Evolutionary conservation across 2,797 vertebrate species (phyloP).

Genomic region (Zenarchopterus dispar): DNA sequence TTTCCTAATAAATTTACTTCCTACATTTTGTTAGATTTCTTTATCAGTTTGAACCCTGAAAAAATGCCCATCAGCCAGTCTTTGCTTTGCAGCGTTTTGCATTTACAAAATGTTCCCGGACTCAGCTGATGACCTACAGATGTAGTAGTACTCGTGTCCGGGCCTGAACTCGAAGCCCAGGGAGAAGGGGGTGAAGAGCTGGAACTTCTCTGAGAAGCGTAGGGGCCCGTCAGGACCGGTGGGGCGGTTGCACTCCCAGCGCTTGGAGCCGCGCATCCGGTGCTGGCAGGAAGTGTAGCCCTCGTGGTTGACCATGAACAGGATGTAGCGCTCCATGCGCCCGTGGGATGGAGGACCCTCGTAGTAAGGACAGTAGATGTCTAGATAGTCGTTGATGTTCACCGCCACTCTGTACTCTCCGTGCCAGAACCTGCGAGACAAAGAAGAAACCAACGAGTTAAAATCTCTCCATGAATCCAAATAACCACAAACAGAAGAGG

Average conservation of each 20-base stretch:
- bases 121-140: slow-evolving; percentile 86
- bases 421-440: slow-evolving; percentile 86
- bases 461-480: slow-evolving; percentile 21
- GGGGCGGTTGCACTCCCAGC: slow-evolving; percentile 97
- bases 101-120: slow-evolving; percentile 8
- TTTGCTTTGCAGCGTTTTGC: background rate
- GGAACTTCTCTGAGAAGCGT: slow-evolving; percentile 97
- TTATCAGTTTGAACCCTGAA: too few species aligned
- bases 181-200: slow-evolving; percentile 98
- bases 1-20: too few species aligned
- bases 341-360: slow-evolving; percentile 89
- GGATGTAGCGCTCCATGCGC: slow-evolving; percentile 92
- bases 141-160: slow-evolving; percentile 97
- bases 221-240: slow-evolving; percentile 92
- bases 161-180: slow-evolving; percentile 97
- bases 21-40: too few species aligned
- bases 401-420: slow-evolving; percentile 94
- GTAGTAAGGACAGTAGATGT: slow-evolving; percentile 97
- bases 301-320: slow-evolving; percentile 96
- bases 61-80: too few species aligned
- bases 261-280: slow-evolving; percentile 94
- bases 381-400: slow-evolving; percentile 97
- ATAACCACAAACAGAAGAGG: slow-evolving; percentile 21
- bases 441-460: background rate
- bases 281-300: slow-evolving; percentile 94